phyloP scores from a whole-genome alignment of 2,888 invertebrate species.

The Calameuta pallipes region DNA sequence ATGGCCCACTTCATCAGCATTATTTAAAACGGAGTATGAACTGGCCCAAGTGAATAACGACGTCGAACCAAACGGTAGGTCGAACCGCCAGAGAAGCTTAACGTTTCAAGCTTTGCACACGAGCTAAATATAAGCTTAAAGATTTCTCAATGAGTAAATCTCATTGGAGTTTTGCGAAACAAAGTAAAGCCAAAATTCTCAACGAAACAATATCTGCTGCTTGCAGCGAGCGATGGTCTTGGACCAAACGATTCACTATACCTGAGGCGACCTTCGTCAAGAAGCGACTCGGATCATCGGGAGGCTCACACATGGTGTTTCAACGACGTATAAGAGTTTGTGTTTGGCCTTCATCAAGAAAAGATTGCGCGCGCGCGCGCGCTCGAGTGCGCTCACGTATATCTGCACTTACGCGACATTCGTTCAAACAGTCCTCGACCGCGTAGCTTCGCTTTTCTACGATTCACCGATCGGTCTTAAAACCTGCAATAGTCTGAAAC shows the following conservation, averaged over 20 bases:
- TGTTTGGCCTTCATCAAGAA: constrained; percentile 24
- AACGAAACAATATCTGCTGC: neutral
- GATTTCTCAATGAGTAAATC: neutral
- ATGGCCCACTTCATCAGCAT: too few species aligned
- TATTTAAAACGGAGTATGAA: too few species aligned
- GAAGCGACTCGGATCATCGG: constrained; percentile 34
- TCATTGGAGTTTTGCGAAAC: constrained; percentile 10
- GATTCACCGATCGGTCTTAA: too few species aligned
- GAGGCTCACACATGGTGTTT: constrained; percentile 30
- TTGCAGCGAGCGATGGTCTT: neutral
- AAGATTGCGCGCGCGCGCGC: constrained; percentile 29
- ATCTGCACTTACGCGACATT: too few species aligned
- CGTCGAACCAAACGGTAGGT: too few species aligned
- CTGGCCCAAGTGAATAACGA: too few species aligned
- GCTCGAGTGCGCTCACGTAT: constrained; percentile 8
- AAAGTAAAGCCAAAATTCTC: constrained; percentile 9
- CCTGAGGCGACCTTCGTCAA: constrained; percentile 20
- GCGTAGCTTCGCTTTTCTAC: too few species aligned
- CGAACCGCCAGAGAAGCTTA: too few species aligned
- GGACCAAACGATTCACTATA: constrained; percentile 17
- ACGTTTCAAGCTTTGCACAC: too few species aligned
- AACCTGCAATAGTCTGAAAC: too few species aligned
- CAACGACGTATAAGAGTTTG: constrained; percentile 32
- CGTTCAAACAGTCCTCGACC: too few species aligned
- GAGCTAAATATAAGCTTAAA: too few species aligned